Percentiles rank a stretch among this genome's conserved stretches.
Evolutionary conservation across 2,888 invertebrate species (phyloP).

Genomic region (Pollenia labialis): DNA sequence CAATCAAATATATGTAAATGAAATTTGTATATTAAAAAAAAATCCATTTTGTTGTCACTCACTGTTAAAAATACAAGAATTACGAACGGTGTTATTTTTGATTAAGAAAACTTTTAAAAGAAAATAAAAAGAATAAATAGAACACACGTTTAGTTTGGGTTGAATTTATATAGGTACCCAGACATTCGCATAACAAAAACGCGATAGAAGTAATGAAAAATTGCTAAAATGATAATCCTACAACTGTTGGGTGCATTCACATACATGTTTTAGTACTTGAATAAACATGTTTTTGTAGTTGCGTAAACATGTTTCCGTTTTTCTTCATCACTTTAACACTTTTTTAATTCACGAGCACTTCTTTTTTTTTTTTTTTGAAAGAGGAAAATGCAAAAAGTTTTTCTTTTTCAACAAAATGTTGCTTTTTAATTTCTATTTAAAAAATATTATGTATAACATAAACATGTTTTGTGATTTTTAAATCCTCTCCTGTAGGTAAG

Average conservation of each 20-base stretch:
- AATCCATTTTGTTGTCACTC: not conserved
- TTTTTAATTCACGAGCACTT: not conserved
- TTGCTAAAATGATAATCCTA: no score
- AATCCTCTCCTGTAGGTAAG: not conserved
- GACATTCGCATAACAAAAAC: no score
- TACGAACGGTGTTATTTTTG: not conserved
- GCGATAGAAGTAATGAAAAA: no score
- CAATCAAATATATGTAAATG: not conserved
- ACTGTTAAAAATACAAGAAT: slow-evolving; percentile 1
- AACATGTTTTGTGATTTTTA: slow-evolving; percentile 24
- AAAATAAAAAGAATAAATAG: not conserved
- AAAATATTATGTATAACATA: not conserved
- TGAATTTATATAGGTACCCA: no score
- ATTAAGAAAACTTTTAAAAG: not conserved
- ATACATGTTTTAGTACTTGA: not conserved
- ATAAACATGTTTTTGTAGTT: slow-evolving; percentile 5
- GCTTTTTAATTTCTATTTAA: not conserved
- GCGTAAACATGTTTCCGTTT: slow-evolving; percentile 25
- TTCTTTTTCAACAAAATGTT: not conserved
- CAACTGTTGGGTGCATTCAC: no score
- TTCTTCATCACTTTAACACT: slow-evolving; percentile 2
- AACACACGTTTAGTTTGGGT: no score
- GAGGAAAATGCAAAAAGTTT: not conserved
- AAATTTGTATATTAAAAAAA: no score
- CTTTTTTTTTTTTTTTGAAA: not conserved